Evolutionary conservation across 2,888 invertebrate species (phyloP).

Genomic region (Drosophila aldrichi): DNA sequence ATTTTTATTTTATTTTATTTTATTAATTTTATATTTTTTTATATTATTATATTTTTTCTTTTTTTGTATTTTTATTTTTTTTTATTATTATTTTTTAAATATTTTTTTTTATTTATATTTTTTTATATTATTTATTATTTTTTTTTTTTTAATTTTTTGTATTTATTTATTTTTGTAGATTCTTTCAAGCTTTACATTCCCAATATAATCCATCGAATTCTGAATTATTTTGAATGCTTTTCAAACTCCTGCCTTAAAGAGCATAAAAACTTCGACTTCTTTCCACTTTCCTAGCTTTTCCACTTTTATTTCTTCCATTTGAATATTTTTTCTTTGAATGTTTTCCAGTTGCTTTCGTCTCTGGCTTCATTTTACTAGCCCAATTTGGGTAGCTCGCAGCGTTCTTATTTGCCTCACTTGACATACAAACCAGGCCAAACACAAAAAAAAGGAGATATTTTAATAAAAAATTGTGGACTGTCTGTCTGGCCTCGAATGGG

Average conservation of each 20-base stretch:
- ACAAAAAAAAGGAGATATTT: constrained; percentile 40
- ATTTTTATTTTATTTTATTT: no score
- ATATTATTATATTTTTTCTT: no score
- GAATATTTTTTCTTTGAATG: constrained; percentile 18
- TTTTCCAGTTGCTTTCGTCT: constrained; percentile 60
- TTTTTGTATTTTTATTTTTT: no score
- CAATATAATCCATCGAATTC: no score
- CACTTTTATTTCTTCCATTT: constrained; percentile 3
- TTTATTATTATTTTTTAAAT: no score
- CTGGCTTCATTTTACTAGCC: constrained; percentile 73
- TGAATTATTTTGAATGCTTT: no score
- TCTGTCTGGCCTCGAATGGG: constrained; percentile 5
- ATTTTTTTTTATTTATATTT: no score
- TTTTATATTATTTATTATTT: no score
- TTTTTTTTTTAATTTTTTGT: no score
- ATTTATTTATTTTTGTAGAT: no score
- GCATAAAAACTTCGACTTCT: background rate
- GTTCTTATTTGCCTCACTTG: constrained; percentile 45
- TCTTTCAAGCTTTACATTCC: no score
- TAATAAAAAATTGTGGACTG: constrained; percentile 61
- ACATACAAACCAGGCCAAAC: constrained; percentile 26
- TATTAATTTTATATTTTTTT: no score
- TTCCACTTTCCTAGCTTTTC: constrained; percentile 22
- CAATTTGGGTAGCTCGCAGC: constrained; percentile 73
- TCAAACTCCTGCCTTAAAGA: background rate